Conservation (phyloP, 2,113 vertebrate species). For the mouse (Mus musculus) region DNA sequence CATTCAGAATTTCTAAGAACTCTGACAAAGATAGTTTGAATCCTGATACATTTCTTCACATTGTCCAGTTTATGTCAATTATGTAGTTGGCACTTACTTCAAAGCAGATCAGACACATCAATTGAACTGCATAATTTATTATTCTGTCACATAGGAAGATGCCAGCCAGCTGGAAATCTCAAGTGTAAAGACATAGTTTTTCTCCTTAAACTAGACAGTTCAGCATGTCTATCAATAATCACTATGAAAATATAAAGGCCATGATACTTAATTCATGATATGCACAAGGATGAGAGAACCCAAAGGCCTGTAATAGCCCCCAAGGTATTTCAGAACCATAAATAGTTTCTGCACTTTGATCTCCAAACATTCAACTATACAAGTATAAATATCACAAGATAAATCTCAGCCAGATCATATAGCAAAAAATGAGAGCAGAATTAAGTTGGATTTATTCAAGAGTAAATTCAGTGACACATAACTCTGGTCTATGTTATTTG, state of each 20-base stretch:
- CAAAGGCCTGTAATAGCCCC: background rate
- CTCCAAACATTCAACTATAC: background rate
- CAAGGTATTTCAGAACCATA: background rate
- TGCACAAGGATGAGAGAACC: background rate
- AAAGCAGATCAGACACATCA: background rate
- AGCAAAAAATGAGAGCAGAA: background rate
- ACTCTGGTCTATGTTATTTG: background rate
- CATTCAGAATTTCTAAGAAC: background rate
- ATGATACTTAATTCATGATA: background rate
- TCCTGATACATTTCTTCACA: background rate
- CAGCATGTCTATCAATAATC: constrained; percentile 31
- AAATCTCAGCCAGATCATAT: background rate
- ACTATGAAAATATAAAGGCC: background rate
- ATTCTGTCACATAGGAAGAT: constrained; percentile 7
- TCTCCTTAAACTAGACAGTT: background rate
- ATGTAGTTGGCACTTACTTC: background rate
- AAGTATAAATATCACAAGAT: constrained; percentile 7
- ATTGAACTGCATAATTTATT: constrained; percentile 32
- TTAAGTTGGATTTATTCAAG: background rate
- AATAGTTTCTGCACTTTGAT: constrained; percentile 16
- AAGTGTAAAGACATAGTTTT: background rate
- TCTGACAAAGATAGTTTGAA: rapidly evolving
- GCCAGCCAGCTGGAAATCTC: background rate
- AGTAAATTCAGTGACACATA: background rate
- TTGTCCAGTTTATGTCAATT: background rate